Conservation (phyloP, 2,113 vertebrate species). For the Sander lucioperca region DNA sequence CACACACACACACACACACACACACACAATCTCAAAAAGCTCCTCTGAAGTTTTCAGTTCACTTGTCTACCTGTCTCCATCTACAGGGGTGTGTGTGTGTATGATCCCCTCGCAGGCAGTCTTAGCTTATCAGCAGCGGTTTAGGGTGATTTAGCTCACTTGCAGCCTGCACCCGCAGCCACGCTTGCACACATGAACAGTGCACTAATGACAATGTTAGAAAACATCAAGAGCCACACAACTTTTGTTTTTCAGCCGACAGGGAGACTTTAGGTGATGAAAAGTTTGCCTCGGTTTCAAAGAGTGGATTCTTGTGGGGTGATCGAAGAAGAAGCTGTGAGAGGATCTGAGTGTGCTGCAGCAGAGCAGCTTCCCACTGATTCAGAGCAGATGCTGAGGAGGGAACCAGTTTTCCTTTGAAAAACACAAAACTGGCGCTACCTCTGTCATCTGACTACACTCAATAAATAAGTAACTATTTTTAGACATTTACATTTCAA, state of each 20-base stretch:
- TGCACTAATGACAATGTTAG: not conserved
- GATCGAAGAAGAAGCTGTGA: constrained; percentile 1
- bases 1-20: not conserved
- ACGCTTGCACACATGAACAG: not conserved
- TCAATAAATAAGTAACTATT: constrained; percentile 2
- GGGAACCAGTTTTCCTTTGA: not conserved
- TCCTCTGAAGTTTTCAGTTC: constrained; percentile 13
- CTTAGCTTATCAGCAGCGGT: constrained; percentile 4
- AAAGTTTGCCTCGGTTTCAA: constrained; percentile 13
- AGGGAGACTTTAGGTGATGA: not conserved
- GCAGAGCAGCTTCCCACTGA: constrained; percentile 12
- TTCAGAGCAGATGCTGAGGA: constrained; percentile 42
- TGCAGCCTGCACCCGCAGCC: not conserved
- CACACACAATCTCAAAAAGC: constrained; percentile 31
- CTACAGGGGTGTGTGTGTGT: not conserved
- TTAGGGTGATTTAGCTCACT: constrained; percentile 27
- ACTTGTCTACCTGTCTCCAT: constrained; percentile 30
- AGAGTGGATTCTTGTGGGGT: constrained; percentile 26
- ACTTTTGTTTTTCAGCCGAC: not conserved
- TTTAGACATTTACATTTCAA: constrained; percentile 34
- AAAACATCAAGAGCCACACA: not conserved
- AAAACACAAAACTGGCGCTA: not conserved
- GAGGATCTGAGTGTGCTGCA: constrained; percentile 20
- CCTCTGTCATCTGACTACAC: constrained; percentile 6
- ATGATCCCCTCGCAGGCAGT: not conserved